Evolutionary conservation across 2,888 invertebrate genomes (phyloP).

Genomic region (Drosophila quinaria): DNA sequence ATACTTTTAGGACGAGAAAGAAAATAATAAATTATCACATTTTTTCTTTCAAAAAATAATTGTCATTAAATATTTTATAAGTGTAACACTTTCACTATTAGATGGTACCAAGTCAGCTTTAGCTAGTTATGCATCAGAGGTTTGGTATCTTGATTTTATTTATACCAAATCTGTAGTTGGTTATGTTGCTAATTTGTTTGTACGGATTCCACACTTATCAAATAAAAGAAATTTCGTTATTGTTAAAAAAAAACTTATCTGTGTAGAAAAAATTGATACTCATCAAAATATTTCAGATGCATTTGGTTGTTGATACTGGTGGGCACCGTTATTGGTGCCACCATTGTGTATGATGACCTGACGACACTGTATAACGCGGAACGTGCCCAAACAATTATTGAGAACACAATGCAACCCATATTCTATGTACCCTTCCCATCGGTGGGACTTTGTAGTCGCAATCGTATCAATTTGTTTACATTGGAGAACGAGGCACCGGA

Average conservation of each 20-base stretch:
- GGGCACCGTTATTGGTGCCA: constrained; percentile 67
- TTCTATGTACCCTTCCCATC: constrained; percentile 81
- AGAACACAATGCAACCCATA: constrained; percentile 79
- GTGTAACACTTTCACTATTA: too few relatives aligned
- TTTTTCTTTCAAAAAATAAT: too few relatives aligned
- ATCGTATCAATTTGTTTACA: constrained; percentile 78
- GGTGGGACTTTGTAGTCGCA: constrained; percentile 80
- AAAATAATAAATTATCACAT: not conserved
- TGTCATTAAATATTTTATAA: too few relatives aligned
- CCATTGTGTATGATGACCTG: constrained; percentile 75
- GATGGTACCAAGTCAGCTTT: too few relatives aligned
- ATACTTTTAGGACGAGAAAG: not conserved
- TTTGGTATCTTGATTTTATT: too few relatives aligned
- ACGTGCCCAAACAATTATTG: constrained; percentile 81
- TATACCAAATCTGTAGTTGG: too few relatives aligned
- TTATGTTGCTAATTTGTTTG: too few relatives aligned
- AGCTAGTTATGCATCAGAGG: too few relatives aligned
- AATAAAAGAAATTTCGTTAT: too few relatives aligned
- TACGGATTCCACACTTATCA: too few relatives aligned
- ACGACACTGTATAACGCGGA: constrained; percentile 69
- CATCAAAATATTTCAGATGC: constrained; percentile 50
- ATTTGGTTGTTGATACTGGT: constrained; percentile 81
- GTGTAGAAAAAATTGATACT: not conserved
- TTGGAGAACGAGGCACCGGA: constrained; percentile 66
- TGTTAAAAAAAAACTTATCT: too few relatives aligned